Evolutionary conservation across 2,113 vertebrate species (phyloP).

Genomic region (Apeltes quadracus): DNA sequence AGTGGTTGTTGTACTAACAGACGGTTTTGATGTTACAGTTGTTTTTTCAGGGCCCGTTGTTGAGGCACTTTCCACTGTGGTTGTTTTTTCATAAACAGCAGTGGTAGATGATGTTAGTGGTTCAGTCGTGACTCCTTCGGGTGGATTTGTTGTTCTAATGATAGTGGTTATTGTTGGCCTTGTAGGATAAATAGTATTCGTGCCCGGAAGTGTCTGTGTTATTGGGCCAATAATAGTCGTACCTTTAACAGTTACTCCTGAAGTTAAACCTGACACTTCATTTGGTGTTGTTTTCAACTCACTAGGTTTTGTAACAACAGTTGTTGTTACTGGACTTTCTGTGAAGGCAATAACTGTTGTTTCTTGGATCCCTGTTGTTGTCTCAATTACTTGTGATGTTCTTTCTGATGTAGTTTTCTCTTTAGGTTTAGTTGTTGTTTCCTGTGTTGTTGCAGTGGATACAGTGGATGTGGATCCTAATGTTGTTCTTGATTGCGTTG

Average conservation of each 20-base stretch:
- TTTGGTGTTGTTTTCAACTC: conserved; percentile 2
- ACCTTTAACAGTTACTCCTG: rapidly evolving
- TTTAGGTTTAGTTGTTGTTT: neutral
- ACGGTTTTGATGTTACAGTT: neutral
- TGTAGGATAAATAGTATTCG: neutral
- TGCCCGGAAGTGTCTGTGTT: conserved; percentile 49
- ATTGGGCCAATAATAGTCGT: conserved; percentile 34
- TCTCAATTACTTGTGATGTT: neutral
- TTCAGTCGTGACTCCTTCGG: too few species aligned
- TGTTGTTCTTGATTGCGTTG: neutral
- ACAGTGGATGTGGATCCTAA: neutral
- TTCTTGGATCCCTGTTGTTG: neutral
- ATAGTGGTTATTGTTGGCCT: neutral
- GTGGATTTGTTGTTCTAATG: neutral
- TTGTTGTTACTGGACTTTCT: neutral
- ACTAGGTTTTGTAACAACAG: neutral
- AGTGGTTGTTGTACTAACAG: too few species aligned
- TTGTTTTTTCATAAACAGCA: too few species aligned
- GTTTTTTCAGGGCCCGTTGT: neutral
- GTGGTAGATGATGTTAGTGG: too few species aligned
- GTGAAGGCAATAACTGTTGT: neutral
- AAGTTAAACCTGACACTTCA: neutral
- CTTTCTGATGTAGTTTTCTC: neutral
- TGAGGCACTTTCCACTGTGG: neutral
- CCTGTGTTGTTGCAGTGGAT: neutral